Base-by-base conservation (phyloP, 2,113 vertebrate genomes). In the Dicaeum eximium region DNA sequence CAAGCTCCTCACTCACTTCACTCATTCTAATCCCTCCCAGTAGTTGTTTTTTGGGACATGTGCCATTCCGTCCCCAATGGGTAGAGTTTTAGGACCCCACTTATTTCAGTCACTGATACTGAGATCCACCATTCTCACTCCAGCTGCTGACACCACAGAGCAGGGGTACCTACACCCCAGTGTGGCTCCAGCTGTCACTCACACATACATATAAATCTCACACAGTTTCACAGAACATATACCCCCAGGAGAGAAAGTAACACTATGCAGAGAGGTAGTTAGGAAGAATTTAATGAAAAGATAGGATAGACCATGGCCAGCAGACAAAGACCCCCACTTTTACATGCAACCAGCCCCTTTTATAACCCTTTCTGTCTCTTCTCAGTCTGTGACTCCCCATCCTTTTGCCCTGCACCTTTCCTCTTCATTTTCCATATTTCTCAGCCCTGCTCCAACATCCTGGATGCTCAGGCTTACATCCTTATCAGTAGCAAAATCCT, bases 361-460 rank as follows among this genome's bases (percentile, higher is more conserved):
- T 33, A 45, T 33, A 69, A 60, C 8, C 27, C 5, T 42, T 57
- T 42, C 25, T 77, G 21, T 60, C 37, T 45, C 19, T 60, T 86
- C 27, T 77, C 25, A 18, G 27, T 67, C 27, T 60, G 17, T 51
- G 16, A 66, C 23, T 37, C 45, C 51, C 18, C 18, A 53, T 45
- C 37, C 33, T 86, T 67, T 45, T 44, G 15, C 7, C 2, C 33
- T 69, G 15, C 38, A 69, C 4, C 38, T 37, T 51, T 69, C 15
- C 25, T 23, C 22, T 44, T 19, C 27, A 15, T 15, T 53, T 51
- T 38, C 22, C 15, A 7, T 60, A 45, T 38, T 30, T 53, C 33
- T 69, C 22, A 69, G 23, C 9, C 6, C 22, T 0, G 0, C 33
- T 53, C 33, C 15, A 45, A 23, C 6, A 60, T 33, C 22, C 45